phyloP scores from a whole-genome alignment of 2,888 invertebrate genomes.

The Noctua fimbriata region DNA sequence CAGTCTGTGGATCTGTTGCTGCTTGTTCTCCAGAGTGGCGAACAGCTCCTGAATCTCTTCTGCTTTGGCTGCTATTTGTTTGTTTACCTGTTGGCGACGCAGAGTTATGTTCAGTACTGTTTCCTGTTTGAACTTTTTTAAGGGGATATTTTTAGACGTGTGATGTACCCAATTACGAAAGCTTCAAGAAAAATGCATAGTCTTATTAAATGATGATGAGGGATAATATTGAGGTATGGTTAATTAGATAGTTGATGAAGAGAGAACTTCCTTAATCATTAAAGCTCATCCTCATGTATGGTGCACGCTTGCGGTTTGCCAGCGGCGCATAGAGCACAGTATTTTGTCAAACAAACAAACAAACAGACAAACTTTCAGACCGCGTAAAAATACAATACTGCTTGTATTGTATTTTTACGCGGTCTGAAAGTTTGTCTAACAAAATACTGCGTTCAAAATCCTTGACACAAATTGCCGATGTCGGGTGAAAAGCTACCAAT shows the following conservation, averaged over 20 bases:
- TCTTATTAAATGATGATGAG: background rate
- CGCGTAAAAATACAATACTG: background rate
- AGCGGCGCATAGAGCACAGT: background rate
- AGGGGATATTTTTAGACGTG: background rate
- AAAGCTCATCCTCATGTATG: background rate
- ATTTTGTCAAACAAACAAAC: background rate
- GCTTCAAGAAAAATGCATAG: no score
- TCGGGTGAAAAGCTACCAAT: background rate
- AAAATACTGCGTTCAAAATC: no score
- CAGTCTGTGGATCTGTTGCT: slow-evolving; percentile 89
- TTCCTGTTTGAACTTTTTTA: background rate
- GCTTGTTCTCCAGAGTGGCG: slow-evolving; percentile 88
- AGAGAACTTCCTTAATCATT: background rate
- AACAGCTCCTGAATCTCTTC: slow-evolving; percentile 89
- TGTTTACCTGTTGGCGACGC: slow-evolving; percentile 81
- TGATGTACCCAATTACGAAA: no score
- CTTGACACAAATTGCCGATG: background rate
- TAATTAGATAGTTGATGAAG: background rate
- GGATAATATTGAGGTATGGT: background rate
- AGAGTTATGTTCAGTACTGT: background rate
- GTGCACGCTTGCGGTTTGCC: background rate
- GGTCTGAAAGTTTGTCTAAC: no score
- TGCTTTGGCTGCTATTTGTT: slow-evolving; percentile 88
- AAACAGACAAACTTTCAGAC: background rate
- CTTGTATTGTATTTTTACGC: background rate